Percentiles rank a stretch among this genome's conserved stretches.
Conservation (phyloP, 2,797 vertebrate genomes). For the Rallus crepitans region DNA sequence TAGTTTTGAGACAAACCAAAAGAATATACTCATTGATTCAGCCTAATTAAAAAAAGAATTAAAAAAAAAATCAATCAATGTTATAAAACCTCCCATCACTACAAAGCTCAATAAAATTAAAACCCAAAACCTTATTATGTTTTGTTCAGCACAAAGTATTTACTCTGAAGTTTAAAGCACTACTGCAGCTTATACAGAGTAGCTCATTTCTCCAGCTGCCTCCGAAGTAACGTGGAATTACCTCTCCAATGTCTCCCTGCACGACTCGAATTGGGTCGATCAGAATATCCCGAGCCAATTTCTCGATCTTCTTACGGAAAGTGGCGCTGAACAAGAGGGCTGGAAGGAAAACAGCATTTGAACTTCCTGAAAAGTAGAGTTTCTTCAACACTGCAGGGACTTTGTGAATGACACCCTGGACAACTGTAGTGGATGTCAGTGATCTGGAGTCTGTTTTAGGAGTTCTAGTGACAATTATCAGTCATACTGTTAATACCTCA, state of each 20-base stretch:
- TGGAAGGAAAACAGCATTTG: slow-evolving; percentile 70
- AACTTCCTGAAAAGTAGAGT: background rate
- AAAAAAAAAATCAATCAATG: background rate
- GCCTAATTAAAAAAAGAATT: background rate
- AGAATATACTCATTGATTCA: background rate
- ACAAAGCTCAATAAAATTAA: background rate
- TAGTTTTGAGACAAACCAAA: background rate
- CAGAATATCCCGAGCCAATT: slow-evolving; percentile 94
- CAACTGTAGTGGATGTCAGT: background rate
- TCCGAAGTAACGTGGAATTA: slow-evolving; percentile 36
- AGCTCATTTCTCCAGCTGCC: background rate
- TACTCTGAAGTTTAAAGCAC: background rate
- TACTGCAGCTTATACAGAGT: background rate
- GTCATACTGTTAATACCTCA: background rate
- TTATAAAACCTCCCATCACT: background rate
- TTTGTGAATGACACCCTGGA: background rate
- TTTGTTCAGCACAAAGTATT: background rate
- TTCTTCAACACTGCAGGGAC: background rate
- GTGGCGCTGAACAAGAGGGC: slow-evolving; percentile 98
- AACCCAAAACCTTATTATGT: background rate
- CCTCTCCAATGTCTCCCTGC: slow-evolving; percentile 99
- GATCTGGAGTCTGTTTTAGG: background rate
- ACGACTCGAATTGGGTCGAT: slow-evolving; percentile 97
- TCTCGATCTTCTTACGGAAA: slow-evolving; percentile 98
- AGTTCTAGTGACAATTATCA: background rate